These are phyloP conservation scores for Meteorus cinctellus DNA, from an alignment of 2,888 invertebrate genomes.

Conservation along the genomic window DNA sequence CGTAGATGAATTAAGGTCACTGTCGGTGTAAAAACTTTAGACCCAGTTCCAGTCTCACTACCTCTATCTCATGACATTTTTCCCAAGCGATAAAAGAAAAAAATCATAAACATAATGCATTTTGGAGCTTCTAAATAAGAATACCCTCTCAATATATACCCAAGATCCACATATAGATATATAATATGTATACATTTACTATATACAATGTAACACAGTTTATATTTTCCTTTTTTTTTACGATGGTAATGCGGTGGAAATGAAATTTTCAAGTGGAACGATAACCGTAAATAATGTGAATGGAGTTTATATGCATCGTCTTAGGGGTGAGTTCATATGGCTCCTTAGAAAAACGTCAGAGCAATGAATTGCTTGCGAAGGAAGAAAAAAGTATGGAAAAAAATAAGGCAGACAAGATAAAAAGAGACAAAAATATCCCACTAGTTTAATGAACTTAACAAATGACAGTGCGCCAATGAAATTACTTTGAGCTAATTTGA, in stretches of 20 bases:
- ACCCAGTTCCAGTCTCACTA: no score
- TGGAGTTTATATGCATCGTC: slow-evolving; percentile 32
- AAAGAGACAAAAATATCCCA: background rate
- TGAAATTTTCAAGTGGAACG: slow-evolving; percentile 43
- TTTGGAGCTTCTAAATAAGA: no score
- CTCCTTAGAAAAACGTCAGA: slow-evolving; percentile 25
- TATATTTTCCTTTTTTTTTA: slow-evolving; percentile 26
- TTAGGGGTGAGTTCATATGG: slow-evolving; percentile 34
- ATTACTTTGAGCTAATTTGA: background rate
- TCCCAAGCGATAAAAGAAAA: no score
- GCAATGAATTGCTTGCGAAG: background rate
- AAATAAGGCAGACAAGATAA: slow-evolving; percentile 2
- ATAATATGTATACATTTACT: background rate
- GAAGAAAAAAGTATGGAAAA: slow-evolving; percentile 5
- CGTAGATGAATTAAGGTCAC: no score
- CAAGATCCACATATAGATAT: slow-evolving; percentile 8
- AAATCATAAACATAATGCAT: no score
- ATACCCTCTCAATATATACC: slow-evolving; percentile 14
- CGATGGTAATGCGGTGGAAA: slow-evolving; percentile 35
- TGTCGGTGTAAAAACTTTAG: no score
- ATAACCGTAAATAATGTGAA: slow-evolving; percentile 47
- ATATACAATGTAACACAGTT: background rate
- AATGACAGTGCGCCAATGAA: background rate
- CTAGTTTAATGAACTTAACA: background rate
- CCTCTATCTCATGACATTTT: no score